Evolutionary conservation across 2,888 invertebrate genomes (phyloP), one percentile per base, ranked within the genome.

Genomic region (Aleiodes leptofemur): DNA sequence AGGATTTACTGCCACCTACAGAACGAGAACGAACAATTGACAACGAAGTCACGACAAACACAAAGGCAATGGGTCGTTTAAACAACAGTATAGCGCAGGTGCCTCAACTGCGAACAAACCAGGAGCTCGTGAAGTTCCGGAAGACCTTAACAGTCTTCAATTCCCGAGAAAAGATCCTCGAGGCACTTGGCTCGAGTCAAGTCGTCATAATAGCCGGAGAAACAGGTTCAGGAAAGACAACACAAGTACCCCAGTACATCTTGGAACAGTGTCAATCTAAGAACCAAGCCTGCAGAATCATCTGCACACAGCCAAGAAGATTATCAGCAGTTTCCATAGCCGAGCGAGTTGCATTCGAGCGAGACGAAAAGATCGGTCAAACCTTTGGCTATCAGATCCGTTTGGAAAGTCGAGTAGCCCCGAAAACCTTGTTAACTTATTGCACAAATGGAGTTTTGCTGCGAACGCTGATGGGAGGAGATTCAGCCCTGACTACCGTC

Each of bases 191-290:
- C n/a, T 75, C 80, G 0, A 84, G 82, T 81, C 86, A 93, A 91
- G 93, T 95, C n/a, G 88, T 94, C 29, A 92, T 95, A 80, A 92
- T 97, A 29, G 93, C 93, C 4, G 95, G 96, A 0, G 96, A 97
- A 82, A 98, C 98, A 0, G 98, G 98, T 0, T 96, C 96, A 72
- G 98, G 98, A 0, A 98, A 98, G 91, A 97, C 98, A 0, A 98
- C 98, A 0, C 98, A 98, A 91, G 92, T 99, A 55, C 98, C 98
- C 0, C 98, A 99, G 86, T 96, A 95, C 84, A 93, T 99, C 80
- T 90, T 99, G 78, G 97, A 98, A 83, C 92, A 96, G 88, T 93
- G 91, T 81, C 91, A 90, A 83, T 90, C 86, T 82, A 91, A 88
- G 81, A 91, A 92, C 74, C 91, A 91, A 82, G 92, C 93, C 0